A percentile compares a stretch with the other conserved stretches of the same genome.
Evolutionary conservation across 2,888 invertebrate genomes (phyloP).

Genomic region (Iphiclides podalirius): DNA sequence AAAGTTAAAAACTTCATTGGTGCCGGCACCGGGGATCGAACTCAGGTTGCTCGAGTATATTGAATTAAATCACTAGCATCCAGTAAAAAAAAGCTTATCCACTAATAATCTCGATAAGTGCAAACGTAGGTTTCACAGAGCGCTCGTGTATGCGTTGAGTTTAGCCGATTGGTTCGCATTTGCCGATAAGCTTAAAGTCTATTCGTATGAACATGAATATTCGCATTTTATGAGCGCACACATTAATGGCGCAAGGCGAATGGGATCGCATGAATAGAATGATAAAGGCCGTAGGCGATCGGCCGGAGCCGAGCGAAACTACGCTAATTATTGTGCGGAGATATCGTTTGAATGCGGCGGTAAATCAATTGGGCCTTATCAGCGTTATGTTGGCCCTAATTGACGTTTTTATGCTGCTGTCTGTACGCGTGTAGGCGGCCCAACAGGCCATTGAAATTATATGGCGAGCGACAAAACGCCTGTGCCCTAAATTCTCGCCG

Average conservation of each 20-base stretch:
- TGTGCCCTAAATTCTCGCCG: background rate
- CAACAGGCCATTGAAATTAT: constrained; percentile 17
- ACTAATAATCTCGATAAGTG: no score
- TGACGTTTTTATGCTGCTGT: constrained; percentile 24
- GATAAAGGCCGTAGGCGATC: constrained; percentile 9
- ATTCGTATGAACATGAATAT: constrained; percentile 3
- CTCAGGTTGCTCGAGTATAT: no score
- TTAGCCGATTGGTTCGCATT: no score
- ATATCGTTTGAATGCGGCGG: constrained; percentile 19
- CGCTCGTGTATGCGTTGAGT: no score
- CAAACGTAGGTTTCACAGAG: no score
- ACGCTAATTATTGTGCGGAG: constrained; percentile 25
- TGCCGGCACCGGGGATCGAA: no score
- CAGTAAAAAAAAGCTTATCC: no score
- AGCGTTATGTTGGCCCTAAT: constrained; percentile 21
- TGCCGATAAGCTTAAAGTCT: no score
- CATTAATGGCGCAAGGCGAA: constrained; percentile 8
- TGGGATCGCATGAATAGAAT: constrained; percentile 3
- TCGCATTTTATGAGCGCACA: constrained; percentile 5
- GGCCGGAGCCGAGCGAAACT: constrained; percentile 10
- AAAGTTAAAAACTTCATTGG: no score
- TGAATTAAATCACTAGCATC: no score
- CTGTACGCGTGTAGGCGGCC: constrained; percentile 5
- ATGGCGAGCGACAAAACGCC: constrained; percentile 12
- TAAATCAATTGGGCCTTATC: constrained; percentile 26